Evolutionary conservation across 2,888 invertebrate genomes (phyloP), one percentile per base, ranked within the genome.

Genomic region (Sesia apiformis): DNA sequence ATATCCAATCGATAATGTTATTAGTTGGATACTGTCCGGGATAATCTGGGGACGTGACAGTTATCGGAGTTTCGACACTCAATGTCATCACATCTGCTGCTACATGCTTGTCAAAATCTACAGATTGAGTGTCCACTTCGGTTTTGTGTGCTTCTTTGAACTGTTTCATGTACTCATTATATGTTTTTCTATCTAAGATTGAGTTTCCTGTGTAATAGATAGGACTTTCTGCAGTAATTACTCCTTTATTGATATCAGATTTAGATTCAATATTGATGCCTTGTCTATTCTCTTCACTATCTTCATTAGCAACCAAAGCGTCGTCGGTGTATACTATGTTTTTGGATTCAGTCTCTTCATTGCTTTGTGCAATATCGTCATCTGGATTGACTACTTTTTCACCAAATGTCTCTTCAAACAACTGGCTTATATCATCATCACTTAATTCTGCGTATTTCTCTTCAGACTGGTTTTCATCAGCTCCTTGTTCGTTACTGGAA

Each of bases 1-100:
- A 63, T 5, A 84, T 63, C 84, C 84, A 88, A 54, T 89, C 88
- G 0, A 77, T 60, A 0, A 74, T 65, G 6, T 72, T 74, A 51
- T 78, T 73, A 0, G 74, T 70, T 0, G 83, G 80, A 53, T 89
- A 89, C 1, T 63, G 58, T 0, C 49, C 55, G 0, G 87, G 87
- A 46, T 76, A 83, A 8, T 74, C 67, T 0, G 81, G 83, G 1
- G 87, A 86, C 0, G 72, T 74, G 3, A 88, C 58, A 0, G 70
- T 61, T 1, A 68, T 64, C 2, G 76, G 66, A 38, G 74, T 67
- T 41, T 80, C 75, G 1, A 74, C 61, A 6, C 64, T 71, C 7
- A 86, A 56, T 3, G 57, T 66, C 0, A 81, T 68, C 51, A 70
- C 70, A 23, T 70, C 58, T 3, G 75, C 67, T 4, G 69, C 67